These are phyloP conservation scores for Blomia tropicalis DNA, from an alignment of 2,888 invertebrate genomes.

Conservation along the genomic window DNA sequence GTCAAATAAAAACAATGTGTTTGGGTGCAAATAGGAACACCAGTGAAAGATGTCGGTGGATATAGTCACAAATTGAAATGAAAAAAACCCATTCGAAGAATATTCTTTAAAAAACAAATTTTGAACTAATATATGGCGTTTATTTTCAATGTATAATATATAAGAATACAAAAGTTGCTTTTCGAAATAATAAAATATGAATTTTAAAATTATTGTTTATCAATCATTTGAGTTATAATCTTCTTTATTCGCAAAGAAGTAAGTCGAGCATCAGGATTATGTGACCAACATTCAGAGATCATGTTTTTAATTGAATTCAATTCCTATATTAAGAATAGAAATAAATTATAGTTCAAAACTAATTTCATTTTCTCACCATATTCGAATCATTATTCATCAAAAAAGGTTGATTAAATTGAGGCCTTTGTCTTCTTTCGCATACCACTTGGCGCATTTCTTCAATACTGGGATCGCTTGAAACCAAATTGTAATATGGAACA, in stretches of 20 bases:
- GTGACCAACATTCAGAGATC: constrained; percentile 29
- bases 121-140: neutral
- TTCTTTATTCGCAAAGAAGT: constrained; percentile 29
- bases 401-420: constrained; percentile 83
- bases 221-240: neutral
- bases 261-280: constrained; percentile 28
- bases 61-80: no score
- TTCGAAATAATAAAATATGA: neutral
- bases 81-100: no score
- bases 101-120: neutral
- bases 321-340: no score
- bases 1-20: no score
- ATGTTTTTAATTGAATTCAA: constrained; percentile 25
- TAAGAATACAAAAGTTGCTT: neutral
- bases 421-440: constrained; percentile 66
- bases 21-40: no score
- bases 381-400: constrained; percentile 58
- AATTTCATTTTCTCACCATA: no score
- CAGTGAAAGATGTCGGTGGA: no score
- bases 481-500: constrained; percentile 83
- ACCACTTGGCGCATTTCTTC: constrained; percentile 90
- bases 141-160: neutral
- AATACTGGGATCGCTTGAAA: constrained; percentile 81
- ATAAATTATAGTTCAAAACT: constrained; percentile 1
- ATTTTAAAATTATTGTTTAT: neutral